Evolutionary conservation across 2,113 vertebrate genomes (phyloP).

Genomic region (Odocoileus virginianus): DNA sequence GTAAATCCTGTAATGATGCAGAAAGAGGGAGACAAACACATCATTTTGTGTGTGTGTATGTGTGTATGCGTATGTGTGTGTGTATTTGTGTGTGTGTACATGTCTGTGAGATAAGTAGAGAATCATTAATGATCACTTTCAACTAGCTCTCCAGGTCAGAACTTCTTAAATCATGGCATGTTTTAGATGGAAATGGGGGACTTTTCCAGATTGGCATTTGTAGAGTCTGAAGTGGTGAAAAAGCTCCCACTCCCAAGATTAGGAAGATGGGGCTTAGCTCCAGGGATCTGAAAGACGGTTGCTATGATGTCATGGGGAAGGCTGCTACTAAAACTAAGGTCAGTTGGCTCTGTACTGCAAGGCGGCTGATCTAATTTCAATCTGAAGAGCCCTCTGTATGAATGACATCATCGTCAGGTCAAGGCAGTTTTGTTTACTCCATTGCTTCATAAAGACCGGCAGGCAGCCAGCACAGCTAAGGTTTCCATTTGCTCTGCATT

Average conservation of each 20-base stretch:
- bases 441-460: not conserved
- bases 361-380: not conserved
- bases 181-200: not conserved
- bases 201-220: not conserved
- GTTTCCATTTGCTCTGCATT: not conserved
- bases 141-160: not conserved
- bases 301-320: not conserved
- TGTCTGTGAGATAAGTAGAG: not conserved
- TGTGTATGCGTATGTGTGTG: not conserved
- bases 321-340: not conserved
- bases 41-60: not conserved
- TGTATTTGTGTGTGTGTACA: not conserved
- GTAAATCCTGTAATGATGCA: not conserved
- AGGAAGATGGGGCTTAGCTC: not conserved
- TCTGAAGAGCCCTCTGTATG: not conserved
- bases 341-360: not conserved
- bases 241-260: not conserved
- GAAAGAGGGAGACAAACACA: not conserved
- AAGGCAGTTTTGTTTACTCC: not conserved
- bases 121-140: not conserved
- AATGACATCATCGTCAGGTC: not conserved
- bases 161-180: not conserved
- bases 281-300: not conserved
- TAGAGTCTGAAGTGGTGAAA: not conserved
- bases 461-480: not conserved